Evolutionary conservation across 2,797 vertebrate species (phyloP).

Genomic region (Tinamus major): DNA sequence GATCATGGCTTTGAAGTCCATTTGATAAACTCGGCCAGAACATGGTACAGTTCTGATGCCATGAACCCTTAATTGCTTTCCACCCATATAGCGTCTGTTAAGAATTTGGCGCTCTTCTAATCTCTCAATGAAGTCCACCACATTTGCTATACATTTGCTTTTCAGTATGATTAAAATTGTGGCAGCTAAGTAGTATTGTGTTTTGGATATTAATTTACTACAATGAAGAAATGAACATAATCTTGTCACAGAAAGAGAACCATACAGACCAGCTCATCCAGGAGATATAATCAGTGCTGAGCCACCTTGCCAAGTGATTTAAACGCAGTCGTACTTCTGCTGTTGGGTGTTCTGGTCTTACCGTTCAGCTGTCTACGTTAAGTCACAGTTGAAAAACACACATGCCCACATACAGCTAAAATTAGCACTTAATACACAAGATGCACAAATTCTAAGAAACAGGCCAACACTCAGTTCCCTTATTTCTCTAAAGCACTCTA

Average conservation of each 20-base stretch:
- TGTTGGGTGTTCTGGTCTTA: neutral
- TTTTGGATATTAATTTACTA: neutral
- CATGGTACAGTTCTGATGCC: neutral
- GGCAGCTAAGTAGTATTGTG: neutral
- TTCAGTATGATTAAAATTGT: neutral
- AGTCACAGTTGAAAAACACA: neutral
- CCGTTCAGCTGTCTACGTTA: constrained; percentile 8
- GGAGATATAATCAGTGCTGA: neutral
- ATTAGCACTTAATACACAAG: neutral
- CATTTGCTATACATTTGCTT: neutral
- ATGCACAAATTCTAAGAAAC: neutral
- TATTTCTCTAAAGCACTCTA: neutral
- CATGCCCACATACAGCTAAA: constrained; percentile 30
- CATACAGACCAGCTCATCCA: neutral
- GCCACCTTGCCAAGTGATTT: neutral
- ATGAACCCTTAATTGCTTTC: neutral
- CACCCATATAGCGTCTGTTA: neutral
- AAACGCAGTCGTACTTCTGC: neutral
- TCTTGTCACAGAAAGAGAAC: neutral
- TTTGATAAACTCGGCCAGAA: neutral
- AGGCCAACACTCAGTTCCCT: neutral
- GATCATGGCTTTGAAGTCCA: neutral
- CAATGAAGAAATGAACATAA: neutral
- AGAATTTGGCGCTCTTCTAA: neutral
- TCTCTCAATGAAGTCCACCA: neutral